Evolutionary conservation across 2,888 invertebrate genomes (phyloP).

Genomic region (Morpho helenor): DNA sequence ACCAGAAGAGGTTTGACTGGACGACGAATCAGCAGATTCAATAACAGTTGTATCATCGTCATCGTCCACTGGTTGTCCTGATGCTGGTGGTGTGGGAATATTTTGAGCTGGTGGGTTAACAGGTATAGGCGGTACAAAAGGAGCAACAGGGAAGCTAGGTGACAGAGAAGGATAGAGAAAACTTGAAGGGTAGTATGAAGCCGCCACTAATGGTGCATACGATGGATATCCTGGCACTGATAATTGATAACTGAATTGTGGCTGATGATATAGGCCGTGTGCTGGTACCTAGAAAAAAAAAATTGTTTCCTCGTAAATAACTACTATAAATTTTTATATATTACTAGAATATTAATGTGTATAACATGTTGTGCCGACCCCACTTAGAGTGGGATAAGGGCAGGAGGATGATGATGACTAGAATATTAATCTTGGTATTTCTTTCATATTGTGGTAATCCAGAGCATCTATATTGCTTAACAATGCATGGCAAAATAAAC

Average conservation of each 20-base stretch:
- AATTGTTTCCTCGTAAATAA: neutral
- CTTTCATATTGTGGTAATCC: too few relatives aligned
- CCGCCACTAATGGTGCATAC: slow-evolving; percentile 44
- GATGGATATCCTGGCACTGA: slow-evolving; percentile 39
- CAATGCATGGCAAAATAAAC: too few relatives aligned
- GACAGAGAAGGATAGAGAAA: slow-evolving; percentile 44
- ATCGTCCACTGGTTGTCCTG: slow-evolving; percentile 45
- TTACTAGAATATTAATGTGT: too few relatives aligned
- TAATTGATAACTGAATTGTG: slow-evolving; percentile 50
- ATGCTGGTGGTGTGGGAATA: slow-evolving; percentile 28
- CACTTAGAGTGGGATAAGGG: too few relatives aligned
- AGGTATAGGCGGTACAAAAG: slow-evolving; percentile 28
- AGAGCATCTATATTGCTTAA: too few relatives aligned
- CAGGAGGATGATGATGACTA: too few relatives aligned
- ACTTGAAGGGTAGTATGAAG: slow-evolving; percentile 44
- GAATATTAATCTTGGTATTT: too few relatives aligned
- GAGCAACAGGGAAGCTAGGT: slow-evolving; percentile 29
- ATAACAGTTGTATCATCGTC: slow-evolving; percentile 64
- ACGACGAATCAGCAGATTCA: slow-evolving; percentile 56
- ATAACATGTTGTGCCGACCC: too few relatives aligned
- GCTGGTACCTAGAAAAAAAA: slow-evolving; percentile 50
- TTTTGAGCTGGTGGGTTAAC: slow-evolving; percentile 25
- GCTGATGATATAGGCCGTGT: slow-evolving; percentile 37
- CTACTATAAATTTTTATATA: too few relatives aligned
- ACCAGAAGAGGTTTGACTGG: slow-evolving; percentile 27